These are phyloP conservation scores for Pteronotus mesoamericanus DNA, from an alignment of 2,797 vertebrate genomes.

Conservation along the genomic window DNA sequence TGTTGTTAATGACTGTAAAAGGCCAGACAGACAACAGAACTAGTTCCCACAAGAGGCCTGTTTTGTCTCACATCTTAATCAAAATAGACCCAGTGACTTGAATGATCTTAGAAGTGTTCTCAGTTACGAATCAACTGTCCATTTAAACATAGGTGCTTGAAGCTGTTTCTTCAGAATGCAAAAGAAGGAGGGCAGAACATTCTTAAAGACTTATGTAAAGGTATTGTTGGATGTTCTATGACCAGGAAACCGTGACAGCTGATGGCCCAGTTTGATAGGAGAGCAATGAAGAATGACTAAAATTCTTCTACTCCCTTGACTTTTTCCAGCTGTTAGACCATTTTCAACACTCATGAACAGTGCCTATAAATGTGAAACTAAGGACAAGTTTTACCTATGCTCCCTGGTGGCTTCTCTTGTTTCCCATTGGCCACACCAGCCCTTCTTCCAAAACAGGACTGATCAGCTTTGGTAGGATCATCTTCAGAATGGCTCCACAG, in stretches of 20 bases:
- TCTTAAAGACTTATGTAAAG: neutral
- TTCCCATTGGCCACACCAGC: neutral
- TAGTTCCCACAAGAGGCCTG: neutral
- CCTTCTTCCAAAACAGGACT: neutral
- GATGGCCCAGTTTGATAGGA: neutral
- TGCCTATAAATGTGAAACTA: neutral
- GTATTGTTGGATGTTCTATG: neutral
- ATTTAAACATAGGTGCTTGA: neutral
- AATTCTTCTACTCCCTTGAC: neutral
- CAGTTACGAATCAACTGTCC: neutral
- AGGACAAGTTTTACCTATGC: neutral
- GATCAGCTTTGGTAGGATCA: neutral
- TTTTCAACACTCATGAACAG: neutral
- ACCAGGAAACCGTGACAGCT: neutral
- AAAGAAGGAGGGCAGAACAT: neutral
- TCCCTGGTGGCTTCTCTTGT: neutral
- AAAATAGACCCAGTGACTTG: neutral
- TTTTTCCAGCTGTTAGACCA: neutral
- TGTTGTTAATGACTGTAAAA: conserved; percentile 4
- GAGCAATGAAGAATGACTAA: neutral
- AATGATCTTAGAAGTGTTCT: neutral
- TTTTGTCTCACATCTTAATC: neutral
- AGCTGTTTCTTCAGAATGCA: neutral
- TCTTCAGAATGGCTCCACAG: neutral
- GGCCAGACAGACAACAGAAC: neutral